These are phyloP conservation scores for Pongo pygmaeus DNA, from an alignment of 2,113 vertebrate genomes.

Conservation along the genomic window DNA sequence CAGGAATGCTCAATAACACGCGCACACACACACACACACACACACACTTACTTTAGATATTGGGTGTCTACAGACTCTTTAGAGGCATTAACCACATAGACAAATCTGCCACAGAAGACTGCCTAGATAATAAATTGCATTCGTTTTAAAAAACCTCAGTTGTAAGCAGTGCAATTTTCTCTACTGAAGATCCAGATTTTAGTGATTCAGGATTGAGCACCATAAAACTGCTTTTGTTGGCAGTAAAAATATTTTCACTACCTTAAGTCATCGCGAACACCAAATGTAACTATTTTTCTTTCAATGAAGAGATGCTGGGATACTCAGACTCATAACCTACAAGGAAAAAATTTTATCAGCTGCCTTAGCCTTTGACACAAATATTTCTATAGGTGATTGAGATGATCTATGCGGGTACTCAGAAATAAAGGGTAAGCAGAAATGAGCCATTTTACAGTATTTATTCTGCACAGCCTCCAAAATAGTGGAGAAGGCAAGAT, in stretches of 20 bases:
- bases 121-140: constrained; percentile 56
- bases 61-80: background rate
- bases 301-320: constrained; percentile 33
- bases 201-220: constrained; percentile 61
- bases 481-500: constrained; percentile 51
- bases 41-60: background rate
- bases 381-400: constrained; percentile 72
- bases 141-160: constrained; percentile 3
- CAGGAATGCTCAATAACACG: background rate
- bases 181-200: constrained; percentile 69
- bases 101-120: constrained; percentile 45
- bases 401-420: constrained; percentile 63
- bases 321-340: constrained; percentile 66
- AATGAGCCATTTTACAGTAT: constrained; percentile 69
- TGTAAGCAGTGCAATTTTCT: constrained; percentile 66
- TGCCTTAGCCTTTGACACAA: constrained; percentile 75
- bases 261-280: constrained; percentile 63
- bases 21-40: background rate
- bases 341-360: constrained; percentile 64
- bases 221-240: constrained; percentile 72
- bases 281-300: constrained; percentile 75
- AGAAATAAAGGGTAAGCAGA: constrained; percentile 71
- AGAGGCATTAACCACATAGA: constrained; percentile 48
- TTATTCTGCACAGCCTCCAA: constrained; percentile 67
- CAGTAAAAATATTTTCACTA: constrained; percentile 75